A percentile compares a stretch with the other conserved stretches of the same genome.
Conservation (phyloP, 2,888 invertebrate genomes). For the Epinotia brunnichana region DNA sequence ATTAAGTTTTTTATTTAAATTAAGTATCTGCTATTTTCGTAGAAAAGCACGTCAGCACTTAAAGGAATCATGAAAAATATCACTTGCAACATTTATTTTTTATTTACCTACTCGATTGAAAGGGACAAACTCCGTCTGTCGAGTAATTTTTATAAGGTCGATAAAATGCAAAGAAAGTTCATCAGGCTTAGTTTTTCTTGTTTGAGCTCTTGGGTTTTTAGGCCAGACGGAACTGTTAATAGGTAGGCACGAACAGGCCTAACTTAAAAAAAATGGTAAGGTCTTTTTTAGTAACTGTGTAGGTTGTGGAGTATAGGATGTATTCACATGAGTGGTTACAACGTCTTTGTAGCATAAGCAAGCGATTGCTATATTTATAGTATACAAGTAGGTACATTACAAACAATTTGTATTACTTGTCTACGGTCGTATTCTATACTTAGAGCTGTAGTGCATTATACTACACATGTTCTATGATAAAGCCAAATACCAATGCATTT, state of each 20-base stretch:
- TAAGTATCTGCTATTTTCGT: background rate
- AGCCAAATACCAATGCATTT: slow-evolving; percentile 85
- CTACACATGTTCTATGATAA: slow-evolving; percentile 79
- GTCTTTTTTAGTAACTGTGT: too few species aligned
- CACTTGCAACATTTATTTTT: too few species aligned
- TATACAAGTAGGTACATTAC: slow-evolving; percentile 43
- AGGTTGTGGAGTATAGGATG: too few species aligned
- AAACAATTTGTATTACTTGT: slow-evolving; percentile 35
- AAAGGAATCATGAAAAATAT: background rate
- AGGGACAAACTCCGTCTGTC: too few species aligned
- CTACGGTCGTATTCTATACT: slow-evolving; percentile 66
- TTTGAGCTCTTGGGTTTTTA: too few species aligned
- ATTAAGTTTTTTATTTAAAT: background rate
- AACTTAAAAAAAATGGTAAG: too few species aligned
- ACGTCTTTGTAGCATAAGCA: slow-evolving; percentile 31
- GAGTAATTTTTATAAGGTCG: too few species aligned
- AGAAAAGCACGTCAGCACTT: background rate
- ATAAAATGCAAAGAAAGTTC: too few species aligned
- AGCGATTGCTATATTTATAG: slow-evolving; percentile 39
- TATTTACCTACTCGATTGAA: too few species aligned
- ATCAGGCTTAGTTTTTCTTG: too few species aligned
- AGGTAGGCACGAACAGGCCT: too few species aligned
- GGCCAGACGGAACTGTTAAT: too few species aligned
- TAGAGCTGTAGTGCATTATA: slow-evolving; percentile 76
- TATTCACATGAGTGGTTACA: background rate